Conservation (phyloP, 1,140 invertebrate genomes). For the Macrobrachium rosenbergii region DNA sequence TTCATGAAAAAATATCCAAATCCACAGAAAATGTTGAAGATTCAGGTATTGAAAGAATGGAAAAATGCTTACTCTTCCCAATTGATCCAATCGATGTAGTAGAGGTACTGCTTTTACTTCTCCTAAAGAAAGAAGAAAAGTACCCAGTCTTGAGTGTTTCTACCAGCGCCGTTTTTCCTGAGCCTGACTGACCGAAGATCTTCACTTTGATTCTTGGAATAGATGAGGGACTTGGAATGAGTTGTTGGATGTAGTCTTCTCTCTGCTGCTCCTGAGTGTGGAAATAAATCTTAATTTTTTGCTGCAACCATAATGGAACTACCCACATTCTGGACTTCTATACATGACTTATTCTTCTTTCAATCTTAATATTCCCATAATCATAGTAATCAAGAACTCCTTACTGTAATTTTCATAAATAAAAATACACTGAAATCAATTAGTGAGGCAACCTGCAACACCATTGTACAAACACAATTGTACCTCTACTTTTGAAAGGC, state of each 20-base stretch:
- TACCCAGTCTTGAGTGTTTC: slow-evolving; percentile 81
- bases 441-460: no score
- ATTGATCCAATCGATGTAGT: slow-evolving; percentile 44
- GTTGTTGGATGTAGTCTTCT: slow-evolving; percentile 80
- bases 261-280: slow-evolving; percentile 72
- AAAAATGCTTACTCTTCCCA: slow-evolving; percentile 25
- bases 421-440: no score
- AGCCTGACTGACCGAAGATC: slow-evolving; percentile 82
- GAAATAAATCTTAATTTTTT: not conserved
- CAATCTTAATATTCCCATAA: no score
- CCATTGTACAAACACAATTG: no score
- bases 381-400: no score
- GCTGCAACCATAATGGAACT: no score
- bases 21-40: not conserved
- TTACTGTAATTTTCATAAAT: no score
- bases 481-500: no score
- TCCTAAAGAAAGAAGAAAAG: slow-evolving; percentile 77
- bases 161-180: slow-evolving; percentile 83
- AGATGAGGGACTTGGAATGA: slow-evolving; percentile 77
- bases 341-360: no score
- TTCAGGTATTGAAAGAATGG: not conserved
- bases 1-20: no score
- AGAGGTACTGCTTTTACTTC: slow-evolving; percentile 69
- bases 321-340: no score
- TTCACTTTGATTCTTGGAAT: slow-evolving; percentile 82